Percentiles rank a stretch among this genome's conserved stretches.
Evolutionary conservation across 2,797 vertebrate genomes (phyloP).

Genomic region (Cyclura pinguis): DNA sequence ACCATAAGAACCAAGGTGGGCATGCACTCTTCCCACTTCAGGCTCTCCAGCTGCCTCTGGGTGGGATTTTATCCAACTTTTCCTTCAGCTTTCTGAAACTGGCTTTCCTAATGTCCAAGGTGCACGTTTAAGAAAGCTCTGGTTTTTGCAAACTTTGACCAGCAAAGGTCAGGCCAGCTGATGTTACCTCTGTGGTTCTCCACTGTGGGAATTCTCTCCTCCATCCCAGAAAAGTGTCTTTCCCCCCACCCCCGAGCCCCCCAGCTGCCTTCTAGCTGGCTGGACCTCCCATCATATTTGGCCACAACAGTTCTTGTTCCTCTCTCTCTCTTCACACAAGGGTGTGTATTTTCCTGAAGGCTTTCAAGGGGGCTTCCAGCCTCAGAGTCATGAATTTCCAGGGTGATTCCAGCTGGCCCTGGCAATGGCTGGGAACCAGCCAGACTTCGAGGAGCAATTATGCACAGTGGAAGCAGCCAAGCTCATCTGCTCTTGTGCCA

Average conservation of each 20-base stretch:
- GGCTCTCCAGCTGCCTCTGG: too few relatives aligned
- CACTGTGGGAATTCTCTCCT: background rate
- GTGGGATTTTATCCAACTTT: background rate
- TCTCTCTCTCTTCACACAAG: background rate
- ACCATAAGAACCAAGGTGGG: too few relatives aligned
- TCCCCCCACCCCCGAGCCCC: too few relatives aligned
- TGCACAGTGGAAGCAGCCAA: background rate
- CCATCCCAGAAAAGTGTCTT: too few relatives aligned
- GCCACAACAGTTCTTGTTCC: too few relatives aligned
- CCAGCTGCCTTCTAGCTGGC: too few relatives aligned
- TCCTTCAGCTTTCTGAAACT: background rate
- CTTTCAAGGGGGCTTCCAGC: background rate
- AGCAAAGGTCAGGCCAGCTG: background rate
- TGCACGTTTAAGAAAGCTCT: too few relatives aligned
- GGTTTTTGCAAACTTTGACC: background rate
- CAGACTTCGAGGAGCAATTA: constrained; percentile 13
- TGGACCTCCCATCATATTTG: too few relatives aligned
- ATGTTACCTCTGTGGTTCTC: background rate
- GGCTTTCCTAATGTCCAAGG: background rate
- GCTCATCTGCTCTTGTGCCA: background rate
- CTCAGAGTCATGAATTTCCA: background rate
- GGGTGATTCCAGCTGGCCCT: background rate
- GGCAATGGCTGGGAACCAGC: background rate
- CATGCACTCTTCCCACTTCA: too few relatives aligned
- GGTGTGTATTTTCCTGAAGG: background rate